phyloP scores from a whole-genome alignment of 2,113 vertebrate species.

The Bucco capensis region DNA sequence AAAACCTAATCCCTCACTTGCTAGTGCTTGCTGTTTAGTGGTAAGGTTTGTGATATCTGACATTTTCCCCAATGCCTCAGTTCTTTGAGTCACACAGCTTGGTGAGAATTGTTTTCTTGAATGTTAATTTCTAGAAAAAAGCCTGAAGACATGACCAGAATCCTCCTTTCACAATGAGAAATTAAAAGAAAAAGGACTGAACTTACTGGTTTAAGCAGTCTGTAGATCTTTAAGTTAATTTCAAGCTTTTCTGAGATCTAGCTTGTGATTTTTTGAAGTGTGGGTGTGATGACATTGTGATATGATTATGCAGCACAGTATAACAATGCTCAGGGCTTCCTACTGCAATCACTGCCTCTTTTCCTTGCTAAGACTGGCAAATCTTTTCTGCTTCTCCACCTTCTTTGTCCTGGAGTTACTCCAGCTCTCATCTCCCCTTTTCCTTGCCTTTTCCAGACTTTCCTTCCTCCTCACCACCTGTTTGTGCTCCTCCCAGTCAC shows the following conservation, averaged over 20 bases:
- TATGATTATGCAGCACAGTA: neutral
- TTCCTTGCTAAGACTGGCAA: neutral
- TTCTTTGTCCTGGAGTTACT: neutral
- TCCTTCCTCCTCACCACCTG: neutral
- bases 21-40: neutral
- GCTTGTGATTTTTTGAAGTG: neutral
- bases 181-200: neutral
- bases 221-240: neutral
- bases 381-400: neutral
- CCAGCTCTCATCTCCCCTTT: neutral
- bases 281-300: accelerated
- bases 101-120: neutral
- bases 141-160: neutral
- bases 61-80: neutral
- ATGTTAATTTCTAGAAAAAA: neutral
- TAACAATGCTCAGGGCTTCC: neutral
- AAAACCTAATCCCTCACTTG: neutral
- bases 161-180: neutral
- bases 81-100: neutral
- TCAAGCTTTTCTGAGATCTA: neutral
- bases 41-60: neutral
- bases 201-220: neutral
- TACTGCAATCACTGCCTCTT: neutral
- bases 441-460: neutral
- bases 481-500: neutral